Evolutionary conservation across 2,888 invertebrate species (phyloP), one percentile per base, ranked within the genome.

Genomic region (Megastigmus dorsalis): DNA sequence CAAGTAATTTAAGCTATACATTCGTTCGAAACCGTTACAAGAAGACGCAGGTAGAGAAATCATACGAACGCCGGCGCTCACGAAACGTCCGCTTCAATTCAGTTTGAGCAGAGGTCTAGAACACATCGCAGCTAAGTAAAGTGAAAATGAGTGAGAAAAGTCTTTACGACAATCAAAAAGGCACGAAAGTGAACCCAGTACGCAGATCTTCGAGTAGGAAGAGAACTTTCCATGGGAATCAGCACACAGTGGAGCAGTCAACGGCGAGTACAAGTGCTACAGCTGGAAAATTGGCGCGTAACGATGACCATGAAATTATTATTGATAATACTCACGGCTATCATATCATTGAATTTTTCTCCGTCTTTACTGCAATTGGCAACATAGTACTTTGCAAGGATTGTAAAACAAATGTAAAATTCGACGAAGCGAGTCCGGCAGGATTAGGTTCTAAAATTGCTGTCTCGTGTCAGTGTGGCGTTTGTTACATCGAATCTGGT

Each of bases 181-280:
- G n/a, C n/a, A n/a, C n/a, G n/a, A n/a, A n/a, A n/a, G n/a, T n/a
- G n/a, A n/a, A n/a, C n/a, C n/a, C n/a, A n/a, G n/a, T n/a, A n/a
- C n/a, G n/a, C n/a, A n/a, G n/a, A n/a, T n/a, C n/a, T n/a, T n/a
- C n/a, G n/a, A n/a, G n/a, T n/a, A n/a, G n/a, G n/a, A n/a, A n/a
- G n/a, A n/a, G n/a, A n/a, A n/a, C n/a, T n/a, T 57, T 57, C 30
- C n/a, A 5, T 2, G 52, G 52, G 26, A 52, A 52, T 52, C 52
- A 52, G 26, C n/a, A 52, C n/a, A 52, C 52, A 13, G 23, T 10
- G 10, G 52, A 52, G 52, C 52, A 52, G 52, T 52, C 28, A 3
- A 52, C 52, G 4, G 52, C 52, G 6, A 52, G 13, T 52, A 52
- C 26, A 3, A 52, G 52, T 52, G 26, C 52, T 2, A 10, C 52